Evolutionary conservation across 2,797 vertebrate genomes (phyloP), one percentile per base, ranked within the genome.

Genomic region (Spinus olivaceus): DNA sequence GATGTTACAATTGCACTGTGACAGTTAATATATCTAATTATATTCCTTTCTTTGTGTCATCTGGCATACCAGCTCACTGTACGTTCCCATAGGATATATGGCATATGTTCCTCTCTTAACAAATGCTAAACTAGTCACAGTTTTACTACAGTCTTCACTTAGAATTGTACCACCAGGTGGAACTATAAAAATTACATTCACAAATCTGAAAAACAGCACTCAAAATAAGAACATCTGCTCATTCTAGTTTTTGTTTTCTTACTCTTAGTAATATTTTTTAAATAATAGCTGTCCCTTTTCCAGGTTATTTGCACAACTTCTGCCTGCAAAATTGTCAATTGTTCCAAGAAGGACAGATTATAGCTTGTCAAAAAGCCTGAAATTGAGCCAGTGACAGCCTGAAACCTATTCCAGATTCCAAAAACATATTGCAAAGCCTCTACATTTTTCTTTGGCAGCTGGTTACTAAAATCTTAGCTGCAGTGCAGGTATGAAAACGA

Each of bases 281-380:
- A 54, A 54, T 54, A 54, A 90, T 59, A 93, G 22, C 39, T 88
- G 53, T 59, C 83, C 49, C 51, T 89, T 96, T 92, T 73, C 65
- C 41, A 16, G 54, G 56, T 70, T 90, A 90, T 96, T 94, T 94
- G 37, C 56, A 72, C 66, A 89, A 42, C 54, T 94, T 37, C 85
- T 83, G 42, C n/a, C 63, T 90, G 78, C 16, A 86, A 86, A 95
- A 91, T 77, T 67, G 33, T 60, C 84, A 84, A 1, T 88, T 92
- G 39, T 88, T 94, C 80, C 65, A 88, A 90, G 81, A 81, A 87
- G 63, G 39, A 85, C 59, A 93, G 86, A 96, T 95, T 92, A 95
- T 61, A 95, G 51, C 51, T 74, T 91, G 88, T 90, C 94, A 95
- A 59, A 86, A 89, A 87, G 35, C 51, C 66, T 92, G 63, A 94